A percentile compares a stretch with the other conserved stretches of the same genome.
Conservation (phyloP, 1,140 invertebrate species). For the Drosophila biarmipes region DNA sequence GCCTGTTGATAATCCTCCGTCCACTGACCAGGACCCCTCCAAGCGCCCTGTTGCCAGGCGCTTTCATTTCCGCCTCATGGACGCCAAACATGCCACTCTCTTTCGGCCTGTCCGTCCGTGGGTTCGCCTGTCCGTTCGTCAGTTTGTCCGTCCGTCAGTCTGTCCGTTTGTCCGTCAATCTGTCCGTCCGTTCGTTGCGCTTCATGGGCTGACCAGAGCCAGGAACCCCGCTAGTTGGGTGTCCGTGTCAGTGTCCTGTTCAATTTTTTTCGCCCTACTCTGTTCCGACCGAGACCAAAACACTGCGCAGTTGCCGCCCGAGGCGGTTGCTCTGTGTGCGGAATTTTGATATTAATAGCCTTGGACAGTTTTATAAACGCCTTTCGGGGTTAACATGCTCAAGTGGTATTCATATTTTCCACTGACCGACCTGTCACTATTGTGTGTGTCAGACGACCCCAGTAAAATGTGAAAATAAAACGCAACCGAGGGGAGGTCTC, state of each 20-base stretch:
- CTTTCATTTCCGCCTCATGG: conserved; percentile 81
- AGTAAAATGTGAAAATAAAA: conserved; percentile 48
- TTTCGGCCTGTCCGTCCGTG: conserved; percentile 5
- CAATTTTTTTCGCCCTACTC: conserved; percentile 16
- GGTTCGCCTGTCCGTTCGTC: conserved; percentile 1
- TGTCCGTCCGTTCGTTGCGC: conserved; percentile 34
- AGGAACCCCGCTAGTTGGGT: conserved; percentile 48
- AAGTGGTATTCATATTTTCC: conserved; percentile 83
- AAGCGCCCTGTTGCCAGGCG: conserved; percentile 57
- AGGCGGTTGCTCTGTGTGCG: conserved; percentile 59
- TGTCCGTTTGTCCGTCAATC: neutral
- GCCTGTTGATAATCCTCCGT: conserved; percentile 75
- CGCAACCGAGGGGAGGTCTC: conserved; percentile 7
- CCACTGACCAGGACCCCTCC: conserved; percentile 34
- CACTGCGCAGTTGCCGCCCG: conserved; percentile 71
- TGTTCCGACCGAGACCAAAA: conserved; percentile 33
- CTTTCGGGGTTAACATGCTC: conserved; percentile 82
- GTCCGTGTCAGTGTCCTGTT: conserved; percentile 46
- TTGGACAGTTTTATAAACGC: conserved; percentile 83
- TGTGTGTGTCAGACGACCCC: conserved; percentile 56
- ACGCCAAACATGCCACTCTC: conserved; percentile 76
- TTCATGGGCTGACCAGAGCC: conserved; percentile 71
- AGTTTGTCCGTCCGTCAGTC: too few relatives aligned
- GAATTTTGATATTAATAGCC: conserved; percentile 83
- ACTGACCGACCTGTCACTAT: conserved; percentile 82